These are phyloP conservation scores for Achroia grisella DNA, from an alignment of 1,140 invertebrate species.

Conservation along the genomic window DNA sequence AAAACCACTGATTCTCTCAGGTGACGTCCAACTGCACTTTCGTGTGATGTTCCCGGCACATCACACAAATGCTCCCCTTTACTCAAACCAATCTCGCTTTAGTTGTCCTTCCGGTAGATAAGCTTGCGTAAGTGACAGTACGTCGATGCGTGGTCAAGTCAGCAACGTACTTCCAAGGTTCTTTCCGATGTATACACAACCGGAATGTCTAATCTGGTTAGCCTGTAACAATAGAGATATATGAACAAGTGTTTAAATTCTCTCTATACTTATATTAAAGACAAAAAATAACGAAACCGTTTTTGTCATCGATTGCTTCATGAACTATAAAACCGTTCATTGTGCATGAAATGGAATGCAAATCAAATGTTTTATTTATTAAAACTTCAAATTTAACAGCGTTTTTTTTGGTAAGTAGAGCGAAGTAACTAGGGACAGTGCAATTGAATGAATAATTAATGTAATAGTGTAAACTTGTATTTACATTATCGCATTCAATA, in stretches of 20 bases:
- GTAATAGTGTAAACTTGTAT: no score
- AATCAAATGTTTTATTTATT: no score
- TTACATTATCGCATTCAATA: no score
- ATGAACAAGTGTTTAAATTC: background rate
- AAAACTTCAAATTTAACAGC: no score
- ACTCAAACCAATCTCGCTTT: slow-evolving; percentile 2
- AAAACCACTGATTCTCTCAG: slow-evolving; percentile 21
- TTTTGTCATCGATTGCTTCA: no score
- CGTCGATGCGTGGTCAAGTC: slow-evolving; percentile 19
- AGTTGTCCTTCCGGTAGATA: slow-evolving; percentile 15
- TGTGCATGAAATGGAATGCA: no score
- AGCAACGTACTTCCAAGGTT: slow-evolving; percentile 22
- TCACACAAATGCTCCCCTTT: slow-evolving; percentile 43
- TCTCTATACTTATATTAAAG: background rate
- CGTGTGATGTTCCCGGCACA: slow-evolving; percentile 57
- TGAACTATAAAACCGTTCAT: background rate
- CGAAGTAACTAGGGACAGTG: no score
- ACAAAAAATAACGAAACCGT: no score
- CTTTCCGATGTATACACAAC: slow-evolving; percentile 23
- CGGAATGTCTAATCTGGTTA: slow-evolving; percentile 31
- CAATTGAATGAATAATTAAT: no score
- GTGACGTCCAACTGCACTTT: slow-evolving; percentile 58
- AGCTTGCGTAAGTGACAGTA: slow-evolving; percentile 34
- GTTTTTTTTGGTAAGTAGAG: no score
- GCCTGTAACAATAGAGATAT: slow-evolving; percentile 35